These are phyloP conservation scores for Quadroppia sp. DNA, from an alignment of 2,888 invertebrate species.

Conservation along the genomic window DNA sequence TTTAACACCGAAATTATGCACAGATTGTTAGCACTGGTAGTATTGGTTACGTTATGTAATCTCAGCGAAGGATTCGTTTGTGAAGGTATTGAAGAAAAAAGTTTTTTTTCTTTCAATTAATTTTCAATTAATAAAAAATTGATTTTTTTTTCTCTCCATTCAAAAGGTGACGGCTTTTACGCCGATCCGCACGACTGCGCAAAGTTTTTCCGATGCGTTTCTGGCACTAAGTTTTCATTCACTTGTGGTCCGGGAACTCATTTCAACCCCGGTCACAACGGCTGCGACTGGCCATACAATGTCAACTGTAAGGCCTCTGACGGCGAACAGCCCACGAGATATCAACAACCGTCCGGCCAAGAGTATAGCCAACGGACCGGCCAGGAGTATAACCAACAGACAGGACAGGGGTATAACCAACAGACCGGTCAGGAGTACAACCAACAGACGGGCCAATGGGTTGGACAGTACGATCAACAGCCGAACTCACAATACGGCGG, in stretches of 20 bases:
- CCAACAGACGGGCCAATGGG: no score
- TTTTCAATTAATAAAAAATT: no score
- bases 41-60: no score
- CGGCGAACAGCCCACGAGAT: neutral
- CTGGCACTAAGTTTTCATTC: neutral
- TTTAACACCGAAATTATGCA: no score
- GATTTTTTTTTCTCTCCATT: neutral
- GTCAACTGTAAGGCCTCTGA: neutral
- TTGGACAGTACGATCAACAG: no score
- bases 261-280: neutral
- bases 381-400: neutral
- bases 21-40: no score
- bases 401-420: neutral
- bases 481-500: neutral
- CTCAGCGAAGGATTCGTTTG: neutral
- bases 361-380: neutral
- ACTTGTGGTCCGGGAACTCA: constrained; percentile 18
- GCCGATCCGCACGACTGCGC: neutral
- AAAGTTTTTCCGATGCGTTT: neutral
- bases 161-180: constrained; percentile 2
- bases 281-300: constrained; percentile 14
- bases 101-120: no score
- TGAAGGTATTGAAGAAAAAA: neutral
- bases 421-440: neutral
- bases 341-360: neutral